Conservation (phyloP, 2,113 vertebrate genomes). For the Lepus europaeus region DNA sequence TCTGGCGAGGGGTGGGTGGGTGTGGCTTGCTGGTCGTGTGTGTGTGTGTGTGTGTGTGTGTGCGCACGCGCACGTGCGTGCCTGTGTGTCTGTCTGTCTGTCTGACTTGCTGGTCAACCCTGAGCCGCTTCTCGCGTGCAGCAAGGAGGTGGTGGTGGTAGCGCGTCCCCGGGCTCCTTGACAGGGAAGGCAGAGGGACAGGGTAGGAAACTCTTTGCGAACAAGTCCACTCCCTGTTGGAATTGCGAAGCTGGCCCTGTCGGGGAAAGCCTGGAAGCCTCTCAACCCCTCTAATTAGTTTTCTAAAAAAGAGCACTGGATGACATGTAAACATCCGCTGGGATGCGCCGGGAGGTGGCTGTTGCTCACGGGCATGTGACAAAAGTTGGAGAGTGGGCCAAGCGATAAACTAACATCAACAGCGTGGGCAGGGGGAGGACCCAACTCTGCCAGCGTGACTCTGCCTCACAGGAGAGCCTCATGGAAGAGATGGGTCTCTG, state of each 20-base stretch:
- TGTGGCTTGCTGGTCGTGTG: too few relatives aligned
- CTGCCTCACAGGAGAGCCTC: conserved; percentile 76
- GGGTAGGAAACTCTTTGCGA: conserved; percentile 57
- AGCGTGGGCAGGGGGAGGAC: conserved; percentile 64
- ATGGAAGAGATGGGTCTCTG: conserved; percentile 69
- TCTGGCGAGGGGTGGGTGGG: neutral
- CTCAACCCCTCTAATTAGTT: conserved; percentile 63
- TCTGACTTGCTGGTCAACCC: conserved; percentile 44
- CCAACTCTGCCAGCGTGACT: conserved; percentile 62
- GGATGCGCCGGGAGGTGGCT: neutral
- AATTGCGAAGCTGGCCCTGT: conserved; percentile 36
- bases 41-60: too few relatives aligned
- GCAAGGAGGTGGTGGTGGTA: neutral
- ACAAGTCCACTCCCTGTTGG: conserved; percentile 51
- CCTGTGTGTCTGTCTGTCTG: too few relatives aligned
- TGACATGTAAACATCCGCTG: conserved; percentile 63
- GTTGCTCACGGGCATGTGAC: conserved; percentile 56
- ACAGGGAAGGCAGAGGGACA: neutral
- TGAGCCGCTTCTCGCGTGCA: neutral
- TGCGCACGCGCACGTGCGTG: too few relatives aligned
- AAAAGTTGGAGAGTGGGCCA: conserved; percentile 52
- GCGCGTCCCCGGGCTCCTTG: neutral
- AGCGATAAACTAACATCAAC: conserved; percentile 73
- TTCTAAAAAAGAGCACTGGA: conserved; percentile 62
- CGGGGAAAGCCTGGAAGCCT: conserved; percentile 29